Evolutionary conservation across 2,113 vertebrate species (phyloP).

Genomic region (Stictonetta naevosa): DNA sequence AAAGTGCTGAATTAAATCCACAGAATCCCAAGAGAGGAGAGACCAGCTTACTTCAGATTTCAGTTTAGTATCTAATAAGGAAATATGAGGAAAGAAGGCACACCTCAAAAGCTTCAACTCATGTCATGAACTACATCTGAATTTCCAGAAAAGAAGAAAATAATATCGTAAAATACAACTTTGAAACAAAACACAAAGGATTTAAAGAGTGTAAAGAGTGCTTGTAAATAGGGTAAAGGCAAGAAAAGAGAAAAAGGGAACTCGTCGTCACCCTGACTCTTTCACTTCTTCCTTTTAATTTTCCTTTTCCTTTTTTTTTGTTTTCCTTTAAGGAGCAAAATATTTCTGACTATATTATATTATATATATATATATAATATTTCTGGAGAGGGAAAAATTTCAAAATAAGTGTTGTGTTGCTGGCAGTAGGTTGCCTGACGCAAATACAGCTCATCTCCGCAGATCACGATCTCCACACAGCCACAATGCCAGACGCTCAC

Average conservation of each 20-base stretch:
- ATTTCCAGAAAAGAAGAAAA: background rate
- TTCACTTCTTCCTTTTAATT: background rate
- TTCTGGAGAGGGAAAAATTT: background rate
- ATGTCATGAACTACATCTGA: background rate
- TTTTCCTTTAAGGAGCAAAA: background rate
- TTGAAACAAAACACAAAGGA: background rate
- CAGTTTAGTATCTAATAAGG: background rate
- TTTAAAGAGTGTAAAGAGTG: background rate
- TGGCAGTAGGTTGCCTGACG: background rate
- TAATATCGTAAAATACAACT: background rate
- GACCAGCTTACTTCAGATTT: background rate
- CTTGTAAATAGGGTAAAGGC: background rate
- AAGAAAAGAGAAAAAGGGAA: background rate
- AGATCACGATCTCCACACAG: background rate
- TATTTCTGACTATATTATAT: background rate
- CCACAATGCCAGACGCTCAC: background rate
- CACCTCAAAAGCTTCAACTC: background rate
- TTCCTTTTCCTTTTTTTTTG: background rate
- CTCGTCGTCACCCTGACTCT: background rate
- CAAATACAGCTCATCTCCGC: background rate
- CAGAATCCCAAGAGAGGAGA: background rate
- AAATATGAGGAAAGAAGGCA: background rate
- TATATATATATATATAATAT: too few relatives aligned
- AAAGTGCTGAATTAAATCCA: conserved; percentile 29
- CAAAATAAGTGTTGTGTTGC: background rate